Base-by-base conservation (phyloP, 2,888 invertebrate species). In the Orchesella flavescens region DNA sequence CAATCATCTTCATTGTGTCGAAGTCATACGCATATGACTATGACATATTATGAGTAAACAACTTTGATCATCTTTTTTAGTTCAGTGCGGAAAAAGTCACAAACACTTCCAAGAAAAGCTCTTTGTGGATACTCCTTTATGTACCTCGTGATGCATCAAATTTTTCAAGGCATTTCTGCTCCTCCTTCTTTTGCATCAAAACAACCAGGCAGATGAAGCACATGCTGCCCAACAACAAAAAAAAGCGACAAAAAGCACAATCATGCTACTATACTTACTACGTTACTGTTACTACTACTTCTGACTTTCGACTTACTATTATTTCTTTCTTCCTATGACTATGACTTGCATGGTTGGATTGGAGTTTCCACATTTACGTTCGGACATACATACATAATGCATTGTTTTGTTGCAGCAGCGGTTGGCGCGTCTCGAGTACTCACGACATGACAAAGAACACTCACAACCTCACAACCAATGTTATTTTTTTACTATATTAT, bases 391-490 rank as follows among this genome's bases (percentile, higher is more conserved):
- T n/a, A n/a, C n/a, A n/a, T n/a, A n/a, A 74, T 63, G 75, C 65
- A 63, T 66, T 66, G 44, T 15, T 61, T 74, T 74, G 73, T 74
- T 74, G 23, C 61, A 15, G 17, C n/a, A 1, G 73, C 65, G 49
- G 49, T 75, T 75, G 75, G 75, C 75, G 75, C 75, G 75, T 65
- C 65, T 75, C 63, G 75, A 65, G 65, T 75, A 23, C 63, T 65
- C 61, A 63, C 44, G 73, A 57, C 55, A 53, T 21, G 17, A 59
- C 15, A 71, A 72, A 72, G 46, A 68, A 13, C 23, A 21, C 44
- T 17, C 13, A 71, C 71, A 71, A 53, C 24, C 9, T 24, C 7
- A 2, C 7, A 1, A n/a, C 43, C 1, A 15, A 21, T 10, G 61
- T 66, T 1, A n/a, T n/a, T 46, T 2, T 10, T 19, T 13, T 57